Percentiles rank a stretch among this genome's conserved stretches.
Conservation (phyloP, 1,140 invertebrate genomes). For the Notospermus geniculatus region DNA sequence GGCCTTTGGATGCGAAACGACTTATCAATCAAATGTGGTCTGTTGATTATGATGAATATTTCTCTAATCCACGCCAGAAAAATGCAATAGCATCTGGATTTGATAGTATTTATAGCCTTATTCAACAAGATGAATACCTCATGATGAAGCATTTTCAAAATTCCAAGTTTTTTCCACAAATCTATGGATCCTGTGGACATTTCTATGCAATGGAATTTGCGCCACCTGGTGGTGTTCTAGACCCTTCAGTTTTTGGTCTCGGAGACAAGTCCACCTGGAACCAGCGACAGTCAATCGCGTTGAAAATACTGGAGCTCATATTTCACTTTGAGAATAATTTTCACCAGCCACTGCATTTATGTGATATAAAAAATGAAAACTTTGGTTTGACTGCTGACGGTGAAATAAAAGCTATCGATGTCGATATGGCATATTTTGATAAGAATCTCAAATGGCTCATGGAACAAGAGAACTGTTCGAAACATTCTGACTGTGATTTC, state of each 20-base stretch:
- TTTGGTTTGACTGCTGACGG: constrained; percentile 63
- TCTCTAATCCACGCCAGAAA: constrained; percentile 11
- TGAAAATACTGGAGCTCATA: constrained; percentile 64
- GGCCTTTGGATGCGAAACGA: constrained; percentile 12
- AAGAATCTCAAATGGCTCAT: neutral
- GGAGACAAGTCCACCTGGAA: constrained; percentile 57
- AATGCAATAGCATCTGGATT: constrained; percentile 41
- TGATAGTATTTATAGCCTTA: constrained; percentile 63
- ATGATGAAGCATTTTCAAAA: constrained; percentile 63
- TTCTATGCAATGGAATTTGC: constrained; percentile 65
- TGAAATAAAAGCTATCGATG: constrained; percentile 61
- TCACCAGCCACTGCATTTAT: constrained; percentile 63
- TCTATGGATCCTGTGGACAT: constrained; percentile 67
- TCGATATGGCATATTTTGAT: constrained; percentile 58
- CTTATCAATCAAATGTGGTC: constrained; percentile 33
- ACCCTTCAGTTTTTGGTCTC: constrained; percentile 34
- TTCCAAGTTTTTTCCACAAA: constrained; percentile 63
- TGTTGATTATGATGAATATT: constrained; percentile 23
- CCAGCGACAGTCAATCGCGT: constrained; percentile 51
- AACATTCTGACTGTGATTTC: constrained; percentile 65
- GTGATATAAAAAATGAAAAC: constrained; percentile 68
- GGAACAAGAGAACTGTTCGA: constrained; percentile 53
- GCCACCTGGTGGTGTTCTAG: constrained; percentile 44
- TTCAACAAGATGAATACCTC: constrained; percentile 69
- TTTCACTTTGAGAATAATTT: constrained; percentile 62